Evolutionary conservation across 2,888 invertebrate species (phyloP), one percentile per base, ranked within the genome.

Genomic region (Flexamia atlantica): DNA sequence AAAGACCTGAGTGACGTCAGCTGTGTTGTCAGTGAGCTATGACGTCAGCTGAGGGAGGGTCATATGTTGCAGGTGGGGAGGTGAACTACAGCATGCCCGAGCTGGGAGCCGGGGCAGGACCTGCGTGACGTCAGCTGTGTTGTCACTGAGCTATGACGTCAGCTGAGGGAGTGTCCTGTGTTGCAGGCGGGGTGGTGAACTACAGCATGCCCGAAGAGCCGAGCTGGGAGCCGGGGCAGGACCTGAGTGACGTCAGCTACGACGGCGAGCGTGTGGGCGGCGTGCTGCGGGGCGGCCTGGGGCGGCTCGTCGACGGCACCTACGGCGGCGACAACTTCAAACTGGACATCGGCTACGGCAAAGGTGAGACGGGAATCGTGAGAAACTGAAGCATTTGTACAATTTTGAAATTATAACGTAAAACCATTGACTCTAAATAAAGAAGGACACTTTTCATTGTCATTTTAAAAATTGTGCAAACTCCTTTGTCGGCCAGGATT

Each of bases 271-370:
- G 88, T 57, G 89, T 90, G 83, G 89, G 89, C 82, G 92, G 92
- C 68, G 88, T 90, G 85, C 89, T 93, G 84, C 90, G 90, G 82
- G 92, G 92, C 64, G 95, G 95, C 57, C 90, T 95, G 60, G 96
- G 96, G 30, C 92, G 94, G 85, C 92, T 96, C 84, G 92, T 93
- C 81, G 95, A 95, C 89, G 95, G 95, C 9, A 92, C 93, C 88
- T 91, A 91, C 85, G 93, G 93, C 25, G 91, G 91, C 64, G 93
- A 93, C 89, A 92, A 93, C 90, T 93, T 93, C 90, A 91, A 92
- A 84, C 90, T 93, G 86, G 93, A 93, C 89, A 92, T 92, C 85
- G 92, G 92, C 4, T 86, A 87, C 76, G 93, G 92, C 86, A 92
- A 92, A 91, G 93, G 93, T 93, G 90, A 9, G 36, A 36, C n/a